A percentile compares a stretch with the other conserved stretches of the same genome.
phyloP scores from a whole-genome alignment of 2,113 vertebrate species.

The Podocnemis expansa region DNA sequence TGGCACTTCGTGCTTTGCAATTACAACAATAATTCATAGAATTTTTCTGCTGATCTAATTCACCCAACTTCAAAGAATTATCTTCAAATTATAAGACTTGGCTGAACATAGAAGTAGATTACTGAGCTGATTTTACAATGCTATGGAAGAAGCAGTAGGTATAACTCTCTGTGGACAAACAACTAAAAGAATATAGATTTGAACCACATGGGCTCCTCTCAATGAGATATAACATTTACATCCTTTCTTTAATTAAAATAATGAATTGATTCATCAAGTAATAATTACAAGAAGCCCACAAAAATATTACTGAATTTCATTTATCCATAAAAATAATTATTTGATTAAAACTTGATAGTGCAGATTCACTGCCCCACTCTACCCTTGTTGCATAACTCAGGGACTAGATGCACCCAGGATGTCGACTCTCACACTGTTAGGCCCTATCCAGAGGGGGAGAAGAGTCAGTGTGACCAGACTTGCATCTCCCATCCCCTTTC shows the following conservation, averaged over 20 bases:
- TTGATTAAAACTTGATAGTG: not conserved
- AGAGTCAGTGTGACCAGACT: not conserved
- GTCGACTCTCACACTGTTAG: not conserved
- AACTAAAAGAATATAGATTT: not conserved
- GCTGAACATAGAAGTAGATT: not conserved
- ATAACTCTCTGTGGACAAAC: not conserved
- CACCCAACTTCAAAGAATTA: not conserved
- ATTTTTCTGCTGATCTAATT: not conserved
- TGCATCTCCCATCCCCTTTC: not conserved
- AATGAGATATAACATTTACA: not conserved
- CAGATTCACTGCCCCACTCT: not conserved
- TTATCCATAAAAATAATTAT: not conserved
- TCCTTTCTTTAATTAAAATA: not conserved
- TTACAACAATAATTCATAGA: not conserved
- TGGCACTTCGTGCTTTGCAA: accelerated
- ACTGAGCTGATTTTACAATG: not conserved
- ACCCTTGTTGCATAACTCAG: not conserved
- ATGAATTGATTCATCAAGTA: not conserved
- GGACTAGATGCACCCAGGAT: not conserved
- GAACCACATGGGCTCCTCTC: not conserved
- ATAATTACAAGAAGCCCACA: not conserved
- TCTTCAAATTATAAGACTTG: not conserved
- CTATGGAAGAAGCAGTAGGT: not conserved
- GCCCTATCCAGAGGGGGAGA: not conserved
- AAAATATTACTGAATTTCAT: not conserved